Evolutionary conservation across 2,113 vertebrate genomes (phyloP), one percentile per base, ranked within the genome.

Genomic region (Vidua chalybeata): DNA sequence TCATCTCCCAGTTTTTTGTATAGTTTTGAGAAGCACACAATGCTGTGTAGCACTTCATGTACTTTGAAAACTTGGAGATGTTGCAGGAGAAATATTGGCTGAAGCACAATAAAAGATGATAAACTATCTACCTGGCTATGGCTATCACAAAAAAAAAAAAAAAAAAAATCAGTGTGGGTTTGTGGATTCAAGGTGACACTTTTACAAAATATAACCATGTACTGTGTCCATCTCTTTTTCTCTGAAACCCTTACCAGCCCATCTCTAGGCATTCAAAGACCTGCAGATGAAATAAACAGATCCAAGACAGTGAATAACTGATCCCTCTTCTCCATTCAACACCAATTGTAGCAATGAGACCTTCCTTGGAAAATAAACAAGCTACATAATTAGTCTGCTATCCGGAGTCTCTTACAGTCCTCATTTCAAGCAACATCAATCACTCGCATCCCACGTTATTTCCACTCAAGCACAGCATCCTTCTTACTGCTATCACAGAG

Each of bases 361-460:
- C 33, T 83, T 66, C 3, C 1, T 46, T 86, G 68, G 86, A 92
- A 95, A 90, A 91, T 74, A 94, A 93, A 89, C 76, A 87, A 92
- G 76, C 48, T 43, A 72, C 76, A 52, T 71, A 84, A 94, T 88
- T 90, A 81, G 64, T 78, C 56, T 90, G 49, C 64, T 86, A 63
- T 55, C 61, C 2, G 0, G 48, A 63, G 24, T 87, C 48, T 94
- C 68, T 86, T 79, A 37, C 41, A 80, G 33, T 88, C 72, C 51
- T 86, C 27, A 59, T 93, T 90, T 94, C 64, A 84, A 92, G 76
- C 11, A 93, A 51, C 49, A 75, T 83, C 90, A 75, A 37, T 96
- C 76, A 88, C n/a, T 69, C 0, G 0, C 76, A 81, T 68, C 90
- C 85, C 76, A 88, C 48, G 4, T 80, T 86, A 83, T 46, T 90